These are phyloP conservation scores for Poeciliopsis occidentalis DNA, from an alignment of 2,113 vertebrate genomes.

Conservation along the genomic window DNA sequence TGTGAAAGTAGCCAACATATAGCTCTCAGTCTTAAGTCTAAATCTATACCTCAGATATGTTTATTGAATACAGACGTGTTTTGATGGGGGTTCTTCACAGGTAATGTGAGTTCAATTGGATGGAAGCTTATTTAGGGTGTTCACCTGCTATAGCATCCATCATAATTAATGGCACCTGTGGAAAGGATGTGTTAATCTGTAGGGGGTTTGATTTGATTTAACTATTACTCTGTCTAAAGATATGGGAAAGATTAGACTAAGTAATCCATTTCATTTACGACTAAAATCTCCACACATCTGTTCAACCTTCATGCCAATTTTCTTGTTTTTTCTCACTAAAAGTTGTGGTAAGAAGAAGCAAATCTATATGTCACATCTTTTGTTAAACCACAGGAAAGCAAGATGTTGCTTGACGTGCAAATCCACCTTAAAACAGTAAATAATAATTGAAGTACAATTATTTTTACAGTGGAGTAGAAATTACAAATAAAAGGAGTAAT, in stretches of 20 bases:
- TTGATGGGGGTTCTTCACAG: slow-evolving; percentile 14
- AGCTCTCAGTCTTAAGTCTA: slow-evolving; percentile 46
- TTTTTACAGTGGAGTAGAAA: background rate
- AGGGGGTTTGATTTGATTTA: background rate
- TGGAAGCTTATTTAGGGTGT: slow-evolving; percentile 18
- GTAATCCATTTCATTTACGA: background rate
- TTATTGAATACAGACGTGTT: slow-evolving; percentile 40
- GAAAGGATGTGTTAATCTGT: background rate
- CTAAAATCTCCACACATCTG: background rate
- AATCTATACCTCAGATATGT: slow-evolving; percentile 73
- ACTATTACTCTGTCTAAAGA: background rate
- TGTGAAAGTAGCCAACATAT: slow-evolving; percentile 71
- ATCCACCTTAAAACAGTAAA: background rate
- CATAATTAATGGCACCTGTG: background rate
- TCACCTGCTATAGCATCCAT: background rate
- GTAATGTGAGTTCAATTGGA: slow-evolving; percentile 27
- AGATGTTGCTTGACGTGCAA: background rate
- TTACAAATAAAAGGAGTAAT: too few species aligned
- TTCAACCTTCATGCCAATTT: background rate
- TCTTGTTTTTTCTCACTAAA: background rate
- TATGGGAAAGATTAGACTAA: background rate
- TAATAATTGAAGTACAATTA: background rate
- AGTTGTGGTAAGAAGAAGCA: background rate
- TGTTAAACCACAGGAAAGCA: background rate
- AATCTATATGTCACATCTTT: background rate